A percentile compares a stretch with the other conserved stretches of the same genome.
Conservation (phyloP, 2,797 vertebrate genomes). For the Cirrhinus mrigala region DNA sequence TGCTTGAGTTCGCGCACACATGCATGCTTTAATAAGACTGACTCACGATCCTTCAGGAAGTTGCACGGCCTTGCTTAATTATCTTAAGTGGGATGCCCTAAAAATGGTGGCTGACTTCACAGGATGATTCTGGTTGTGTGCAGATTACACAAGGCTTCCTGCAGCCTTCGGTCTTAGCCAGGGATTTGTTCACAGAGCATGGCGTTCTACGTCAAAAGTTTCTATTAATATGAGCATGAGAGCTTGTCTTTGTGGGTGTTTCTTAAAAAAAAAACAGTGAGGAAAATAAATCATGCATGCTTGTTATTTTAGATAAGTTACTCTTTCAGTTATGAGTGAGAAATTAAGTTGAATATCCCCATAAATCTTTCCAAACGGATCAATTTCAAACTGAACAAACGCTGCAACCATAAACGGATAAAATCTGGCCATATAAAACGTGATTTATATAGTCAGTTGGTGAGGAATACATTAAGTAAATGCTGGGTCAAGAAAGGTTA, state of each 20-base stretch:
- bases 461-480: constrained; percentile 17
- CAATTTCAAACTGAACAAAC: constrained; percentile 24
- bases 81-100: constrained; percentile 46
- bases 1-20: constrained; percentile 7
- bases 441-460: constrained; percentile 26
- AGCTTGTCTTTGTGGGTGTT: constrained; percentile 29
- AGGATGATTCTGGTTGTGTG: constrained; percentile 54
- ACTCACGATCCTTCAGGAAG: constrained; percentile 34
- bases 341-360: constrained; percentile 1
- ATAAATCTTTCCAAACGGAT: constrained; percentile 25
- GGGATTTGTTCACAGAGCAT: constrained; percentile 61
- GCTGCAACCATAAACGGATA: constrained; percentile 4
- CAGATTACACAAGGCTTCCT: constrained; percentile 60
- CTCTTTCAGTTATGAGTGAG: not conserved
- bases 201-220: constrained; percentile 44
- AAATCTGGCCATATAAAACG: constrained; percentile 22
- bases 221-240: constrained; percentile 43
- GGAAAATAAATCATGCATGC: constrained; percentile 9
- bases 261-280: not conserved
- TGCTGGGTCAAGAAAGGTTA: constrained; percentile 36
- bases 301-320: not conserved
- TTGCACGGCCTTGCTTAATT: constrained; percentile 30
- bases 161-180: constrained; percentile 52
- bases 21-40: constrained; percentile 14
- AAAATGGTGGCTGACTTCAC: constrained; percentile 50